These are phyloP conservation scores for Falco naumanni DNA, from an alignment of 2,797 vertebrate genomes.

Conservation along the genomic window DNA sequence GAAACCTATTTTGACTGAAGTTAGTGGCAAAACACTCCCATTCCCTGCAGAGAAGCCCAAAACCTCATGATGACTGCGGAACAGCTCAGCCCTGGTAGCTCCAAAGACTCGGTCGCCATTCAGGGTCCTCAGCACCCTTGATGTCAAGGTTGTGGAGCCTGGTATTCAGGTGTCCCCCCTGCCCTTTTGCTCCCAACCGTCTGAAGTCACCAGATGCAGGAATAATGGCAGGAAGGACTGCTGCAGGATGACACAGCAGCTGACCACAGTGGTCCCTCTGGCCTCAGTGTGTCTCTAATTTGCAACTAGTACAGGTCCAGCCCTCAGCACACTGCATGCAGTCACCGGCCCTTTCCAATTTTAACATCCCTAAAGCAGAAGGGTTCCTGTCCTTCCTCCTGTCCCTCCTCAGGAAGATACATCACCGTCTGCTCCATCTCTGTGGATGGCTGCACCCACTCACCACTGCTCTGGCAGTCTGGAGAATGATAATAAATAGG, in stretches of 20 bases:
- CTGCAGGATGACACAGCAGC: neutral
- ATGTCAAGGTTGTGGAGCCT: fast-evolving
- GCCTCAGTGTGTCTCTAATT: fast-evolving
- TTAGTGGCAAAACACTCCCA: neutral
- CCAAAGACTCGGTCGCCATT: neutral
- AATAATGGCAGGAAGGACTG: neutral
- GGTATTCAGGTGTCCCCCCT: neutral
- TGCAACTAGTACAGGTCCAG: fast-evolving
- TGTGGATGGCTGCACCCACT: neutral
- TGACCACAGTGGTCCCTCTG: fast-evolving
- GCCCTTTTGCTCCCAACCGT: neutral
- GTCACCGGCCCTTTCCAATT: neutral
- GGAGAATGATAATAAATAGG: constrained; percentile 29
- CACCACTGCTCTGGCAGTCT: neutral
- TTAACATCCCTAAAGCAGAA: neutral
- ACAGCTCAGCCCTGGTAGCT: neutral
- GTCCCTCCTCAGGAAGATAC: fast-evolving
- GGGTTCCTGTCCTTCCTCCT: neutral
- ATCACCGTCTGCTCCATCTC: neutral
- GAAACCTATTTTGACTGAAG: neutral
- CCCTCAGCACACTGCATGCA: neutral
- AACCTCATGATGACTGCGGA: neutral
- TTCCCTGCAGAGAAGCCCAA: neutral
- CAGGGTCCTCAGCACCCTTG: neutral
- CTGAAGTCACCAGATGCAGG: neutral